Base-by-base conservation (phyloP, 1,140 invertebrate genomes). In the Nautilus pompilius region DNA sequence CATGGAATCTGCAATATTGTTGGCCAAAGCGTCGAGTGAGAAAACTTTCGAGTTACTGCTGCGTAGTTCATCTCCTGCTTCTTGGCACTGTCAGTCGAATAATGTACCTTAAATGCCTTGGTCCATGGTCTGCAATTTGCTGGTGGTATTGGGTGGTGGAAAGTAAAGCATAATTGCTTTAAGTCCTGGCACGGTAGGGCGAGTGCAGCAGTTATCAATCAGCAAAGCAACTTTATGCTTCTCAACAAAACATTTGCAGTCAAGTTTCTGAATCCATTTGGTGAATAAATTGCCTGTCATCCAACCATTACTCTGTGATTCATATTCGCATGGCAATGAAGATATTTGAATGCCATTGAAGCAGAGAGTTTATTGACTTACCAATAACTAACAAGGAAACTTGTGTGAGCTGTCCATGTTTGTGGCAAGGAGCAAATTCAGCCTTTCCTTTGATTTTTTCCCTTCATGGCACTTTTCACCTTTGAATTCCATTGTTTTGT, bases 381-480 rank as follows among this genome's bases (percentile, higher is more conserved):
- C 82, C 84, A 58, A 84, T 84, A 10, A 85, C n/a, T n/a, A n/a
- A 46, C 78, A 75, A 60, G 75, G 75, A 13, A 82, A 54, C 74
- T 84, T 84, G 61, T 83, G 75, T 15, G 17, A 20, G 20, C 67
- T 67, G 2, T 48, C 57, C 58, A 68, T 60, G 34, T 63, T 71
- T 6, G 28, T n/a, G 61, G 67, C 58, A 15, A 73, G n/a, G 36
- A 65, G 60, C 10, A 60, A 22, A 34, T 60, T 71, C 15, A 66
- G 24, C 32, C 69, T 34, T n/a, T 75, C 65, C 57, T 76, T 77
- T 6, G 59, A 64, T 46, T 61, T 62, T 48, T 71, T 76, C 22
- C 62, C 67, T n/a, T 68, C 68, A 48, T 64, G 64, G 24, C 58
- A 68, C 3, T 55, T 24, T 24, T 64, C 65, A 6, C 69, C 67